phyloP scores from a whole-genome alignment of 2,797 vertebrate species.

The Petrocephalus schoutedeni region DNA sequence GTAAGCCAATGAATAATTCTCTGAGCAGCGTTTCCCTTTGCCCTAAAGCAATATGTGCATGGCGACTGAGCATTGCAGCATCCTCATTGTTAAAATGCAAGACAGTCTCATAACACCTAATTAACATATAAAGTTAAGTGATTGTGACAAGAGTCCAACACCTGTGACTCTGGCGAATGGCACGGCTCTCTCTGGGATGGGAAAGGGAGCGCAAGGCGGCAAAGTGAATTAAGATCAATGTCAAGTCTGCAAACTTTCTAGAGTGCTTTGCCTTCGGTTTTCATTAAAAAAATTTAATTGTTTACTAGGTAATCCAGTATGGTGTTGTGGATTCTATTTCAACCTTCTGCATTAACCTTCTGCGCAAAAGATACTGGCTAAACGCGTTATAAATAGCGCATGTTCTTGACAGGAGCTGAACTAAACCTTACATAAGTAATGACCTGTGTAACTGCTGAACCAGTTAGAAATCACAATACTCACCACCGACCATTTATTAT shows the following conservation, averaged over 20 bases:
- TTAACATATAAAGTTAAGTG: slow-evolving; percentile 16
- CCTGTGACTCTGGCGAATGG: slow-evolving; percentile 3
- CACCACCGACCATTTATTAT: background rate
- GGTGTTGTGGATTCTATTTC: background rate
- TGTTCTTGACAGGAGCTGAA: background rate
- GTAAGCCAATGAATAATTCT: background rate
- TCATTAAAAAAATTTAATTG: background rate
- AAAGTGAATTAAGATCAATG: slow-evolving; percentile 10
- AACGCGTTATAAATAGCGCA: background rate
- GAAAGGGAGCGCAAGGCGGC: background rate
- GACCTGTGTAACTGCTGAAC: background rate
- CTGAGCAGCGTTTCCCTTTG: background rate
- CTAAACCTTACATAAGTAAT: slow-evolving; percentile 1
- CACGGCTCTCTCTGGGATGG: background rate
- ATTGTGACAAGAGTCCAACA: background rate
- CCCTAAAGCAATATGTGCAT: background rate
- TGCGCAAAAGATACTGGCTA: background rate
- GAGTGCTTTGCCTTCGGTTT: background rate
- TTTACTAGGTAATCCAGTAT: background rate
- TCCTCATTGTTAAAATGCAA: background rate
- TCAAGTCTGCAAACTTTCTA: background rate
- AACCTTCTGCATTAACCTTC: background rate
- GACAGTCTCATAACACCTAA: background rate
- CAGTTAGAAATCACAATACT: background rate
- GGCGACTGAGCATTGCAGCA: background rate